These are phyloP conservation scores for Cochlearius cochlearius DNA, from an alignment of 2,113 vertebrate species.

Conservation along the genomic window DNA sequence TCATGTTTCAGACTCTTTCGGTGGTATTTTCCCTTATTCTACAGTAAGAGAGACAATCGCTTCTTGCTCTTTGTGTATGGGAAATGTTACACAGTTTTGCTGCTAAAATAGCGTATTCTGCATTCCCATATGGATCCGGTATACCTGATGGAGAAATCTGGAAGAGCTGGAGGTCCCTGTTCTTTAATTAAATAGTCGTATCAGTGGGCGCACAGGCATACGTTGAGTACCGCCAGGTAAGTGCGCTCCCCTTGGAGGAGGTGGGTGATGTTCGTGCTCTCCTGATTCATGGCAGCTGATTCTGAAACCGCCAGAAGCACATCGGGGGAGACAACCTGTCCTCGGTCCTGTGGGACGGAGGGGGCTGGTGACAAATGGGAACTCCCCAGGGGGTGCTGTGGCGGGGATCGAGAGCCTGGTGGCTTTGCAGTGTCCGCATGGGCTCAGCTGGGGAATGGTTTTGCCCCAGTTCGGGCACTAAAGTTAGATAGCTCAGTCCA, in stretches of 20 bases:
- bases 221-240: not conserved
- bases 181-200: not conserved
- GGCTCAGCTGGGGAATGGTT: not conserved
- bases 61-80: not conserved
- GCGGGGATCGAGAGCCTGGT: not conserved
- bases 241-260: not conserved
- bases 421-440: not conserved
- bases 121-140: not conserved
- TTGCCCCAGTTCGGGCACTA: not conserved
- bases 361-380: not conserved
- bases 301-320: too few relatives aligned
- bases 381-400: not conserved
- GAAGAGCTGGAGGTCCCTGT: not conserved
- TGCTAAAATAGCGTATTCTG: not conserved
- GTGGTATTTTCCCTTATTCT: not conserved
- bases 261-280: not conserved
- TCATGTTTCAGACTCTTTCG: not conserved
- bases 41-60: not conserved
- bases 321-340: rapidly evolving
- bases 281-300: not conserved
- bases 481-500: not conserved
- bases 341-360: rapidly evolving
- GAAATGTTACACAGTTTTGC: not conserved
- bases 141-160: not conserved
- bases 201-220: not conserved